Conservation (phyloP, 1,140 invertebrate genomes). For the Ips nitidus region DNA sequence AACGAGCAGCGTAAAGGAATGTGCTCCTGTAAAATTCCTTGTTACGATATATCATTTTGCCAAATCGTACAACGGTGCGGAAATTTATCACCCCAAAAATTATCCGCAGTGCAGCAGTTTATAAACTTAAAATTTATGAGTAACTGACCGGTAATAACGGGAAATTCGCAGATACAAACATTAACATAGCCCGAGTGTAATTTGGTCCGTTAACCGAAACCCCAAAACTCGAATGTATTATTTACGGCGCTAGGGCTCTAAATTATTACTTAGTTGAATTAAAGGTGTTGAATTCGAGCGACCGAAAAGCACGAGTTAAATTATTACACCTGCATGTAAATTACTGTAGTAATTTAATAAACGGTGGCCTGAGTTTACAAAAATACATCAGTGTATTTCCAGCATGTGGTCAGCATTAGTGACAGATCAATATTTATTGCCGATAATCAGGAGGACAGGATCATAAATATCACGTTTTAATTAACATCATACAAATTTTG, state of each 20-base stretch:
- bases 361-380: not conserved
- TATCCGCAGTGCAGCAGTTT: conserved; percentile 6
- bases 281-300: conserved; percentile 31
- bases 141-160: conserved; percentile 33
- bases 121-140: conserved; percentile 14
- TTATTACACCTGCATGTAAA: conserved; percentile 36
- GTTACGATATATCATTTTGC: no score
- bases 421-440: no score
- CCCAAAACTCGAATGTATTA: conserved; percentile 31
- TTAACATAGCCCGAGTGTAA: conserved; percentile 22
- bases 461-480: no score
- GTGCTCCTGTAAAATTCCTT: no score
- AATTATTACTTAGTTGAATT: conserved; percentile 29
- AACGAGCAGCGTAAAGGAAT: no score
- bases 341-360: conserved; percentile 13
- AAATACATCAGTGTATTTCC: no score
- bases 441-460: no score
- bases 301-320: conserved; percentile 17
- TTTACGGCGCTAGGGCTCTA: conserved; percentile 27
- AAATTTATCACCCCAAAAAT: not conserved
- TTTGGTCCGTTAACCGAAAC: conserved; percentile 16
- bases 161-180: conserved; percentile 39
- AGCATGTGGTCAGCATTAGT: no score
- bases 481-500: no score
- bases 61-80: not conserved